Evolutionary conservation across 2,888 invertebrate species (phyloP).

Genomic region (Melanargia galathea): DNA sequence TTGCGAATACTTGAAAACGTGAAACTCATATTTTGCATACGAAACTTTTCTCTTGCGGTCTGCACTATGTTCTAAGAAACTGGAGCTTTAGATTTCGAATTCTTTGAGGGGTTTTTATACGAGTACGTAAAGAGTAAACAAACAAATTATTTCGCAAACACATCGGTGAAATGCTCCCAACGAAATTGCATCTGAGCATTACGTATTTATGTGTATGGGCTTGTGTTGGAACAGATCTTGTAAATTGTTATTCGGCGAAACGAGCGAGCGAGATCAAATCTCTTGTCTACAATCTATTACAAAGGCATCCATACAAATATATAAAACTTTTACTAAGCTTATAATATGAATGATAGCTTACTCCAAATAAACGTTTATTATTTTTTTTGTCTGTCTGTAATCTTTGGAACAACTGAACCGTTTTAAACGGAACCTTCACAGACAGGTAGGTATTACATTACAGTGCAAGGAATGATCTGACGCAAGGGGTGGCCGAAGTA

Average conservation of each 20-base stretch:
- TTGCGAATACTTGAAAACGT: too few relatives aligned
- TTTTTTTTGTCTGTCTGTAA: too few relatives aligned
- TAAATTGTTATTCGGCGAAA: not conserved
- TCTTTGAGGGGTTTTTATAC: not conserved
- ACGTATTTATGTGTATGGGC: not conserved
- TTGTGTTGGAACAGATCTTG: not conserved
- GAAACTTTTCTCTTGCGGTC: too few relatives aligned
- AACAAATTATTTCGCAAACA: slow-evolving; percentile 5
- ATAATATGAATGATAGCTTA: too few relatives aligned
- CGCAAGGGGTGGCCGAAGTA: too few relatives aligned
- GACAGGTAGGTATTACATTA: too few relatives aligned
- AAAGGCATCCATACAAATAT: not conserved
- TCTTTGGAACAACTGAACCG: too few relatives aligned
- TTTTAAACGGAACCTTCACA: too few relatives aligned
- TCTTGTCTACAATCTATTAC: not conserved
- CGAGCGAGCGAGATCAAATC: not conserved
- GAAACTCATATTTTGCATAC: too few relatives aligned
- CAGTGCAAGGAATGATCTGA: too few relatives aligned
- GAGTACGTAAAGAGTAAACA: not conserved
- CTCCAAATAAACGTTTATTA: too few relatives aligned
- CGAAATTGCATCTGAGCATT: slow-evolving; percentile 2
- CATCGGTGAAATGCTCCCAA: slow-evolving; percentile 3
- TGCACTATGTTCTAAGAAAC: not conserved
- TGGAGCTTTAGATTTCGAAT: not conserved
- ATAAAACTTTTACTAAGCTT: too few relatives aligned